Conservation (phyloP, 2,797 vertebrate genomes). For the Acipenser transmontanus region DNA sequence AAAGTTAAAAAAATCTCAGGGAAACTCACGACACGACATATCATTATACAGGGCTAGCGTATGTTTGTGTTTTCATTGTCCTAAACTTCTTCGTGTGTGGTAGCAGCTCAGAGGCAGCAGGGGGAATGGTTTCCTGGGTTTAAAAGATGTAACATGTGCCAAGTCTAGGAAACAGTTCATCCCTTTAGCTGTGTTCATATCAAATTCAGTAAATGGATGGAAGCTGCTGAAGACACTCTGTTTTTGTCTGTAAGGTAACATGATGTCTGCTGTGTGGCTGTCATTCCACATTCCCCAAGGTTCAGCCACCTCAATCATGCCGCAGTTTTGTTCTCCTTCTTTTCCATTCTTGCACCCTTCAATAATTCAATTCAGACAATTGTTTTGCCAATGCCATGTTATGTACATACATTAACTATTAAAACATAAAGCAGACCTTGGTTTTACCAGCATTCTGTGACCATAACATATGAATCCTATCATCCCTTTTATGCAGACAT, state of each 20-base stretch:
- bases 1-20: no score
- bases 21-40: no score
- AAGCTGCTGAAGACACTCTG: not conserved
- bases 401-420: not conserved
- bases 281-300: conserved; percentile 9
- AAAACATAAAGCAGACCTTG: conserved; percentile 6
- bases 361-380: conserved; percentile 18
- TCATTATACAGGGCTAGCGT: no score
- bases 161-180: conserved; percentile 5
- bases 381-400: not conserved
- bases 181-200: conserved; percentile 1
- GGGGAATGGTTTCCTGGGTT: no score
- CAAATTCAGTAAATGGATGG: not conserved
- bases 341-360: not conserved
- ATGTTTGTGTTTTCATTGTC: not conserved
- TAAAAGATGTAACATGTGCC: not conserved
- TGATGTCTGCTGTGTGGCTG: conserved; percentile 1
- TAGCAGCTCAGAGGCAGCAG: no score
- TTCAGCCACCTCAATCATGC: not conserved
- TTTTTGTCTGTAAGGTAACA: no score
- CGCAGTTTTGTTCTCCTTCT: not conserved
- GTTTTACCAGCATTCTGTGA: not conserved
- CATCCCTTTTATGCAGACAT: not conserved
- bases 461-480: conserved; percentile 12
- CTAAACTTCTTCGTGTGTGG: not conserved